Conservation (phyloP, 2,797 vertebrate species). For the Gallirallus australis region DNA sequence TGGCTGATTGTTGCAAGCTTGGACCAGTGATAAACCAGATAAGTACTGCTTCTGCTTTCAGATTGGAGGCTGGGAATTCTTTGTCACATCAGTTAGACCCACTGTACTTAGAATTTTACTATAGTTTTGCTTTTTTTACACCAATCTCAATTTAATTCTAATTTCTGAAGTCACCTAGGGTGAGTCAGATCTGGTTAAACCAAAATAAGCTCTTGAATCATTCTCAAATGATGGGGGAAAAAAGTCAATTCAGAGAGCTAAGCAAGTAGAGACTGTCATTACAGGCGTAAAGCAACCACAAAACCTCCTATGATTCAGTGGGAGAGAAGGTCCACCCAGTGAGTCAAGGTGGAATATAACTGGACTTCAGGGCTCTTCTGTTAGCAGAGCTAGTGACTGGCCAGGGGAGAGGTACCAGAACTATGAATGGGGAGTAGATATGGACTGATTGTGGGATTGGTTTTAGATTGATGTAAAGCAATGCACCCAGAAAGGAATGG, state of each 20-base stretch:
- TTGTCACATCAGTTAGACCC: not conserved
- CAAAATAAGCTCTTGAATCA: conserved; percentile 25
- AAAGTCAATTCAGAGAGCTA: not conserved
- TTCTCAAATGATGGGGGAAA: not conserved
- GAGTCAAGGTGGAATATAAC: not conserved
- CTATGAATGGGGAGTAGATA: not conserved
- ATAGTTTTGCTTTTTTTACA: not conserved
- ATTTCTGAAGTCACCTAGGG: not conserved
- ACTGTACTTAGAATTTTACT: not conserved
- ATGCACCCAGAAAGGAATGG: not conserved
- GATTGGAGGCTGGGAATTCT: not conserved
- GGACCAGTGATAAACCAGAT: not conserved
- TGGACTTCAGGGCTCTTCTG: not conserved
- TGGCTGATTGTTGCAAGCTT: not conserved
- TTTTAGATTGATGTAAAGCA: not conserved
- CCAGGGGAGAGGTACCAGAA: not conserved
- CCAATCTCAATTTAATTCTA: not conserved
- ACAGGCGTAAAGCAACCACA: not conserved
- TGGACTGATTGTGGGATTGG: not conserved
- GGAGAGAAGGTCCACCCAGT: not conserved
- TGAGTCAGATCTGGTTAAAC: conserved; percentile 39
- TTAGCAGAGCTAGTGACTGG: not conserved
- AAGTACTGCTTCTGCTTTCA: not conserved
- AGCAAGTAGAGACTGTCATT: not conserved
- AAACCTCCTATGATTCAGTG: not conserved